Evolutionary conservation across 2,888 invertebrate genomes (phyloP).

Genomic region (Apeira syringaria): DNA sequence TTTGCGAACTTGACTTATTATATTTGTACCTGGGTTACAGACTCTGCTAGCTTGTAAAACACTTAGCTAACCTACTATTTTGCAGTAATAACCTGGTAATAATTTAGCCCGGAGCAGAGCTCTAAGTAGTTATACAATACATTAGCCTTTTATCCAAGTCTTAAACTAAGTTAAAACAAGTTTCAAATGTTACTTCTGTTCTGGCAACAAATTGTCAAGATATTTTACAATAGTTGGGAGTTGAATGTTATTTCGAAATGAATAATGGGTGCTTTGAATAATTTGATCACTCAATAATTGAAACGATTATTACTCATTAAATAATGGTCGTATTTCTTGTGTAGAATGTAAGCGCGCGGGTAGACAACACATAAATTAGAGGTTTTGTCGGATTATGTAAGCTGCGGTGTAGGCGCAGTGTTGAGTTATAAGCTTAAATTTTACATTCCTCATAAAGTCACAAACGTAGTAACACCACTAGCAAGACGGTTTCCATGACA

Average conservation of each 20-base stretch:
- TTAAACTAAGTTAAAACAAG: conserved; percentile 3
- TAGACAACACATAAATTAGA: conserved; percentile 20
- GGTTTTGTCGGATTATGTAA: conserved; percentile 23
- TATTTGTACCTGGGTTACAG: no score
- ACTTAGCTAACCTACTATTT: conserved; percentile 22
- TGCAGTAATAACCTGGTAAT: conserved; percentile 25
- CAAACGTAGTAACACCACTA: no score
- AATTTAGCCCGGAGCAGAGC: conserved; percentile 20
- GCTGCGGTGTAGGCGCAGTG: conserved; percentile 16
- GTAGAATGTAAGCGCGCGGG: conserved; percentile 8
- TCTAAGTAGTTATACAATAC: conserved; percentile 15
- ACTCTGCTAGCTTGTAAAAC: conserved; percentile 6
- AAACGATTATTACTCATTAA: conserved; percentile 19
- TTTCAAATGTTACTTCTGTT: conserved; percentile 2
- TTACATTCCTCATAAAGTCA: conserved; percentile 14
- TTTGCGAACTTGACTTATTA: no score
- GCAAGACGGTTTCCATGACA: no score
- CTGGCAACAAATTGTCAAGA: conserved; percentile 11
- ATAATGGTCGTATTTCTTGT: conserved; percentile 18
- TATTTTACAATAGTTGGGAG: conserved; percentile 9
- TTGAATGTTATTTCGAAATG: conserved; percentile 13
- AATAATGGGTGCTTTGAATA: conserved; percentile 17
- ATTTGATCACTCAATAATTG: conserved; percentile 19
- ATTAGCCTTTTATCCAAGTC: conserved; percentile 9
- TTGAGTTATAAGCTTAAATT: conserved; percentile 18